Base-by-base conservation (phyloP, 2,797 vertebrate species). In the Limnodromus scolopaceus region DNA sequence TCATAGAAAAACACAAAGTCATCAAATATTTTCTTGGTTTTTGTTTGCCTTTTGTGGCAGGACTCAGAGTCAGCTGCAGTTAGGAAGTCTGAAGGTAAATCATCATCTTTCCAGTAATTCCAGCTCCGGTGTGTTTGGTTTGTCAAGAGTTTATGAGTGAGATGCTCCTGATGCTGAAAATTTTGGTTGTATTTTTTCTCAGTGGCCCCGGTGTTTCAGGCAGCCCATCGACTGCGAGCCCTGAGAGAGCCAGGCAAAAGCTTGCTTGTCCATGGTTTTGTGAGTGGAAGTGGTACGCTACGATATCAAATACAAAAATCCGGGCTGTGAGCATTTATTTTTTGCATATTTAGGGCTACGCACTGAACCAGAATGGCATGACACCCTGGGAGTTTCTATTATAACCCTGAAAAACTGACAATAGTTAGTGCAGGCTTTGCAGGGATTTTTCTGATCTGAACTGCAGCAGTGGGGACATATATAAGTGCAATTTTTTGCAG, bases 1-100 rank as follows among this genome's bases (percentile, higher is more conserved):
- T 78, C 78, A 25, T 9, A 88, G 92, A 87, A 95, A 94, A 92
- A 92, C 81, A 88, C 94, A 34, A 89, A 93, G 89, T 88, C 87
- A 82, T 74, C 63, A 90, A 58, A 72, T 83, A 83, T 38, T 60
- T 75, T 71, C 69, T 87, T 51, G 70, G 1, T 1, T 51, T 57
- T 69, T 80, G 76, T 76, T 80, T 72, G 64, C 27, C 45, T 93
- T 84, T 83, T 84, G 53, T 91, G 91, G 83, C 54, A 82, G 45
- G 57, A 79, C 85, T 95, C 72, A 57, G 79, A 88, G 77, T 78
- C 23, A 2, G 71, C 68, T 96, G 80, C 74, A 82, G 71, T 38
- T 87, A 76, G 58, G 61, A 86, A 89, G 76, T 79, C 74, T 51
- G 39, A 81, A 72, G 87, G 69, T 66, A 89, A 93, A 91, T 91